A percentile compares a stretch with the other conserved stretches of the same genome.
phyloP scores from a whole-genome alignment of 2,113 vertebrate species.

The Orthonyx spaldingii region DNA sequence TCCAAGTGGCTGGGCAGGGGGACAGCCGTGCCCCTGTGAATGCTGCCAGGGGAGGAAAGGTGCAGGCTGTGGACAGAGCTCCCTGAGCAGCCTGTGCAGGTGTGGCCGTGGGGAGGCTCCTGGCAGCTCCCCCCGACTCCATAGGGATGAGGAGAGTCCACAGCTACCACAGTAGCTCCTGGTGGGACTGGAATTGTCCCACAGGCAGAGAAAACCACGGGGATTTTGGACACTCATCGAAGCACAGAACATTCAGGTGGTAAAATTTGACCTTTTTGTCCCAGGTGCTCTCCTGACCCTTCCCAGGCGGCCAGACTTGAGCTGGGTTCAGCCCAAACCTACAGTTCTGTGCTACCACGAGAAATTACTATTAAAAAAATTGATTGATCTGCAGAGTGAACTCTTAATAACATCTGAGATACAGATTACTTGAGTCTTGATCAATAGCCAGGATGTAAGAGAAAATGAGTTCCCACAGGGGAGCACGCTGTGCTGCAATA shows the following conservation, averaged over 20 bases:
- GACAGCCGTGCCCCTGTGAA: too few species aligned
- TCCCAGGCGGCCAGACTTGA: fast-evolving
- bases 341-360: neutral
- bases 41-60: too few species aligned
- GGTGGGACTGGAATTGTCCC: too few species aligned
- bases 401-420: neutral
- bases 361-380: neutral
- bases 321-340: fast-evolving
- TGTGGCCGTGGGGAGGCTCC: too few species aligned
- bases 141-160: too few species aligned
- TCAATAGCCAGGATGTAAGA: neutral
- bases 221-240: too few species aligned
- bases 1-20: neutral
- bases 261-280: too few species aligned
- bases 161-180: too few species aligned
- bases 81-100: too few species aligned
- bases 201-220: too few species aligned
- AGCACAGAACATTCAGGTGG: neutral
- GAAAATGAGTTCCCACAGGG: neutral
- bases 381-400: neutral
- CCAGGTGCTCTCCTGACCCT: fast-evolving
- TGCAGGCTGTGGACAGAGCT: too few species aligned
- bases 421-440: neutral
- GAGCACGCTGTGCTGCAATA: neutral
- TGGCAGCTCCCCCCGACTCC: too few species aligned